Percentiles rank a stretch among this genome's conserved stretches.
These are phyloP conservation scores for Carettochelys insculpta DNA, from an alignment of 2,113 vertebrate genomes.

Conservation along the genomic window DNA sequence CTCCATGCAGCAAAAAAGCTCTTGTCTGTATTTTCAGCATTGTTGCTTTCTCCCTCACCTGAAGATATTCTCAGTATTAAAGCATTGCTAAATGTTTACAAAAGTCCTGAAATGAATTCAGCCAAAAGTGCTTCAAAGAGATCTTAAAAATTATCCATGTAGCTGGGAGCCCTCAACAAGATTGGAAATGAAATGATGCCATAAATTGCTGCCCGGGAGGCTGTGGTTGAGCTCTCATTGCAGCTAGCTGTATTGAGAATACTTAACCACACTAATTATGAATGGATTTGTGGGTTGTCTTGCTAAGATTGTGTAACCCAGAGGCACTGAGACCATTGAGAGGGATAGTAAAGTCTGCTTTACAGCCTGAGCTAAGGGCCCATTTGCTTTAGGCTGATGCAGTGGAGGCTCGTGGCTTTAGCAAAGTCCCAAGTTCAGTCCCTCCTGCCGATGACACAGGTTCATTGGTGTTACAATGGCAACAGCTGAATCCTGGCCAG, in stretches of 20 bases:
- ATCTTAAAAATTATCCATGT: not conserved
- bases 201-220: not conserved
- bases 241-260: not conserved
- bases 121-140: not conserved
- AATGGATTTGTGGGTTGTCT: not conserved
- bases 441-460: too few species aligned
- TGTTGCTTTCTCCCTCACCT: not conserved
- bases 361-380: too few species aligned
- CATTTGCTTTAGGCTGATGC: too few species aligned
- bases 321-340: too few species aligned
- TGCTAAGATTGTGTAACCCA: not conserved
- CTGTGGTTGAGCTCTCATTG: not conserved
- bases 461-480: too few species aligned
- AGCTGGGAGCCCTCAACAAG: not conserved
- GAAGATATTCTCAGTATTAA: not conserved
- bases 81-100: not conserved
- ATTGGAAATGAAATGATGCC: not conserved
- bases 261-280: not conserved
- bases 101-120: not conserved
- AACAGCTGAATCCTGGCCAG: not conserved
- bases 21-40: not conserved
- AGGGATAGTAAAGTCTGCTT: too few species aligned
- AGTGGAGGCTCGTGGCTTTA: too few species aligned
- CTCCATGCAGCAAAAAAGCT: not conserved
- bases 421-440: too few species aligned